Evolutionary conservation across 2,113 vertebrate species (phyloP).

Genomic region (Tragelaphus imberbis): DNA sequence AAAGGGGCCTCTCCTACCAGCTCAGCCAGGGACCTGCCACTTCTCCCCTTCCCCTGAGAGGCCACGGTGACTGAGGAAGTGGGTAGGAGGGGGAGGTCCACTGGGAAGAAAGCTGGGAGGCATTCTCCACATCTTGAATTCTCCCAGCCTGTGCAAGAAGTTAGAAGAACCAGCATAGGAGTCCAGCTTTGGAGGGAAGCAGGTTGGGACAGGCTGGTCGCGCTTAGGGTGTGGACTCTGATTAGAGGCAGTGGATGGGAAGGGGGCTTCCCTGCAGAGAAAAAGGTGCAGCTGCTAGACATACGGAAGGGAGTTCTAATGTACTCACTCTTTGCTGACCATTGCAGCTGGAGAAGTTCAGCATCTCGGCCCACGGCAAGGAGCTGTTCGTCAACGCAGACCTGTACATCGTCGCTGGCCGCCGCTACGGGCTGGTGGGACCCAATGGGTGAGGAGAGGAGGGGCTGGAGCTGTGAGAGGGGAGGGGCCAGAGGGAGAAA

Average conservation of each 20-base stretch:
- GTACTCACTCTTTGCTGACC: neutral
- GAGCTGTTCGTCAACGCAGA: slow-evolving; percentile 94
- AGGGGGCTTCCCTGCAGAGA: neutral
- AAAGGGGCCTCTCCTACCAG: rapidly evolving
- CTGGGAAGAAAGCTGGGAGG: neutral
- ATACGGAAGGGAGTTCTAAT: neutral
- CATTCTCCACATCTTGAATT: neutral
- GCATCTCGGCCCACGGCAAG: slow-evolving; percentile 94
- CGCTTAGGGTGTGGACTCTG: neutral
- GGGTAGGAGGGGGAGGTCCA: neutral
- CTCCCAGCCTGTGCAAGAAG: neutral
- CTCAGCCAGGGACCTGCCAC: neutral
- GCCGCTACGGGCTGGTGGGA: slow-evolving; percentile 93
- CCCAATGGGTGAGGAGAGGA: slow-evolving; percentile 88
- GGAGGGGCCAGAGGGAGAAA: neutral
- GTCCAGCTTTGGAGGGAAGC: neutral
- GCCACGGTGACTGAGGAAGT: neutral
- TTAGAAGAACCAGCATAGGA: neutral
- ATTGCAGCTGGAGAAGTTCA: slow-evolving; percentile 90
- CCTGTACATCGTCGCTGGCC: slow-evolving; percentile 90
- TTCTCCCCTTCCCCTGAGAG: neutral
- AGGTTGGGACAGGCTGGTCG: too few relatives aligned
- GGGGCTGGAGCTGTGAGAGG: neutral
- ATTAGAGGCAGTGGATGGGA: neutral
- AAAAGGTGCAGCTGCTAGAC: neutral